Base-by-base conservation (phyloP, 2,797 vertebrate genomes). In the Liparis tanakae region DNA sequence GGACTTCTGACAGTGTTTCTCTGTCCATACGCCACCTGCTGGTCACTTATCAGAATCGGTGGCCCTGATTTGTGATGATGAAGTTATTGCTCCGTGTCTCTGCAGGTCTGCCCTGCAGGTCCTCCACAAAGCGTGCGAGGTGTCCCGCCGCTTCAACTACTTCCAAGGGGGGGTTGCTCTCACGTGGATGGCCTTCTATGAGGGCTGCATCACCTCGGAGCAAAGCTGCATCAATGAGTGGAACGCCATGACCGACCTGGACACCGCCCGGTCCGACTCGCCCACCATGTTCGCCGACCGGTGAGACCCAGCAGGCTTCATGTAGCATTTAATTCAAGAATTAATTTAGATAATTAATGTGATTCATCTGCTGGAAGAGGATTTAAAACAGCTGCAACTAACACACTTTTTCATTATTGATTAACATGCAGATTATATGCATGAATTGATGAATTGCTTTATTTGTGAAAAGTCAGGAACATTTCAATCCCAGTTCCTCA, bases 171-270 rank as follows among this genome's bases (percentile, higher is more conserved):
- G 98, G 7, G 93, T 97, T 82, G 95, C 97, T 1, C 94, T 99
- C 62, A 96, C 96, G 1, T 99, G 98, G 98, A 97, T 95, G 88
- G 95, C 96, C 3, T 99, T 96, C 92, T 99, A 99, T 0, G 98
- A 98, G 77, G 97, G 97, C 94, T 96, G 97, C 92, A 94, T 99
- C 81, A 87, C 95, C 85, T 99, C 98, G 0, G 97, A 99, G 25
- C 97, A 99, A 90, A 99, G 96, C 92, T 97, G 95, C 94, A 93
- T 99, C 91, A 99, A 99, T 0, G 98, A 99, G 93, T 99, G 98
- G 98, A 99, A 99, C 0, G 91, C 96, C 2, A 97, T 98, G 97
- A 96, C 96, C 73, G 97, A 98, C 90, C 93, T 99, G 92, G 97
- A 99, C 92, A 97, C 95, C 77, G 93, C 95, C 0, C 91, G 97